Evolutionary conservation across 2,797 vertebrate species (phyloP).

Genomic region (Chaunax sp.): DNA sequence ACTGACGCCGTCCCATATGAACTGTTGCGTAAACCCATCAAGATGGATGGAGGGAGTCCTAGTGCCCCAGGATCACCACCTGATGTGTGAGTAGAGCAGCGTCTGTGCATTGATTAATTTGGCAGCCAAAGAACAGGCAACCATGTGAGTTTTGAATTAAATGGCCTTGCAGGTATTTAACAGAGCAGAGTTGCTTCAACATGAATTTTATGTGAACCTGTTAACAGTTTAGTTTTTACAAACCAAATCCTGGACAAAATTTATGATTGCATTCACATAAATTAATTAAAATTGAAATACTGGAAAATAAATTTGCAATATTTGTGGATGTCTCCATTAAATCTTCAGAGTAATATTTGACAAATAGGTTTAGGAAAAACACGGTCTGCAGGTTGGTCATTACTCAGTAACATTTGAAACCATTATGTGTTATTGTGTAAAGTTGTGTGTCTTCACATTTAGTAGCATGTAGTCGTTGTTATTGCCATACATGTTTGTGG

Average conservation of each 20-base stretch:
- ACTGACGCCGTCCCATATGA: constrained; percentile 90
- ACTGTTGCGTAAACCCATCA: constrained; percentile 88
- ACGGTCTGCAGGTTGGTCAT: no score
- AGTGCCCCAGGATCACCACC: constrained; percentile 96
- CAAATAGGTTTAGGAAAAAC: neutral
- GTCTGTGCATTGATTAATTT: neutral
- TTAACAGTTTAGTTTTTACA: neutral
- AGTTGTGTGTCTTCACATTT: no score
- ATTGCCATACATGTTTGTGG: neutral
- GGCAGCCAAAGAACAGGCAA: neutral
- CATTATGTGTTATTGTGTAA: no score
- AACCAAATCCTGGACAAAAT: neutral
- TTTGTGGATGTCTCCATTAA: neutral
- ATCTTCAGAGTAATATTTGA: neutral
- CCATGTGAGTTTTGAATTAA: neutral
- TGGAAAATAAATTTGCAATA: neutral
- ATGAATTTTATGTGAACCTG: neutral
- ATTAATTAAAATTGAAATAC: neutral
- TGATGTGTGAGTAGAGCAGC: constrained; percentile 86
- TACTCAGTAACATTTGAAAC: neutral
- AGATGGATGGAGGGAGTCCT: constrained; percentile 90
- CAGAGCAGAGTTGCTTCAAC: neutral
- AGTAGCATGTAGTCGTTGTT: neutral
- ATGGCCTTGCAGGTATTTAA: neutral
- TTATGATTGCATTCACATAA: neutral